Evolutionary conservation across 1,140 invertebrate genomes (phyloP).

Genomic region (Caenorhabditis latens): DNA sequence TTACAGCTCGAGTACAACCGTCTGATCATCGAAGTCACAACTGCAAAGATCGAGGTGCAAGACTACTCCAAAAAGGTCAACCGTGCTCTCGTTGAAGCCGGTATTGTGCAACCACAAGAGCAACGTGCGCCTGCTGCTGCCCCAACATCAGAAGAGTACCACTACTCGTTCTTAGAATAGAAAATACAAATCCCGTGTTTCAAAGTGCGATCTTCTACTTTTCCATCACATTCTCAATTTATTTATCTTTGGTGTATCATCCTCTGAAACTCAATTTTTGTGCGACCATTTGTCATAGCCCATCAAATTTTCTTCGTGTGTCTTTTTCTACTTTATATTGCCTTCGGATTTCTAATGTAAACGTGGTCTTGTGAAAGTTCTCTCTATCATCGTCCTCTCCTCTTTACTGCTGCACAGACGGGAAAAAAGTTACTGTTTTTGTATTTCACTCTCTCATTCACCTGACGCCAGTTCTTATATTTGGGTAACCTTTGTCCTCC

Average conservation of each 20-base stretch:
- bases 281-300: neutral
- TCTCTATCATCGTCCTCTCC: conserved; percentile 38
- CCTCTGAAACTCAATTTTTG: neutral
- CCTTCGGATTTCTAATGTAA: conserved; percentile 51
- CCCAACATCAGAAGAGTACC: conserved; percentile 47
- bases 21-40: conserved; percentile 62
- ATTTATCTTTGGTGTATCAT: neutral
- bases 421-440: conserved; percentile 9
- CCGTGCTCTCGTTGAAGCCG: conserved; percentile 38
- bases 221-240: neutral
- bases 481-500: neutral
- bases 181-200: neutral
- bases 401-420: conserved; percentile 52
- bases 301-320: neutral
- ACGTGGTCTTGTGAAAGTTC: conserved; percentile 49
- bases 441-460: neutral
- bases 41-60: conserved; percentile 63
- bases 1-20: conserved; percentile 61
- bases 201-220: neutral
- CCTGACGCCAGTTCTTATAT: neutral
- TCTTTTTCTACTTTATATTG: conserved; percentile 20
- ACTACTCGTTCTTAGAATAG: conserved; percentile 64
- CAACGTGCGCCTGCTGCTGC: neutral
- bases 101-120: neutral
- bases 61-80: conserved; percentile 62